Evolutionary conservation across 1,140 invertebrate genomes (phyloP).

Genomic region (Drosophila busckii): DNA sequence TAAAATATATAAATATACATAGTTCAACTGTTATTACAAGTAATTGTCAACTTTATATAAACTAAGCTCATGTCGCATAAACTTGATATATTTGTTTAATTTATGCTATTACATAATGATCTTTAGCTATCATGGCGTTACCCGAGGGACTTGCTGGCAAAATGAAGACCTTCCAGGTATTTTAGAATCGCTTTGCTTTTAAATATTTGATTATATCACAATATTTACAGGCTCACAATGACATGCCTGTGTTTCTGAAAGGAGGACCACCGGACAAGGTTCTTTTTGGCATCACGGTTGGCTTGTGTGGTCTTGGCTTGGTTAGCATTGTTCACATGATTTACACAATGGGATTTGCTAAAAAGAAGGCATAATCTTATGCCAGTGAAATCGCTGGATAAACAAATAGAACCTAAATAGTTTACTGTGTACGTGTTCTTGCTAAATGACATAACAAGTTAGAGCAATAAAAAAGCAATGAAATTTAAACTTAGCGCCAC

Average conservation of each 20-base stretch:
- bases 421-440: too few species aligned
- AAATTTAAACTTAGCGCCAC: too few species aligned
- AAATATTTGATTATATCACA: background rate
- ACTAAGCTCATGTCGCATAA: too few species aligned
- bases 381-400: background rate
- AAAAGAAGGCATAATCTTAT: slow-evolving; percentile 75
- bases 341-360: slow-evolving; percentile 71
- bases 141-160: slow-evolving; percentile 66
- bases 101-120: slow-evolving; percentile 65
- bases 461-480: too few species aligned
- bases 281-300: slow-evolving; percentile 68
- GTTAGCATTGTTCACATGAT: slow-evolving; percentile 61
- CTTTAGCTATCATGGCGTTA: slow-evolving; percentile 55
- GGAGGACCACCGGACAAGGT: slow-evolving; percentile 69
- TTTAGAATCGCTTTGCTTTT: background rate
- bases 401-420: slow-evolving; percentile 22
- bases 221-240: slow-evolving; percentile 54
- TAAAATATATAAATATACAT: too few species aligned
- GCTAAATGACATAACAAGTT: too few species aligned
- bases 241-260: slow-evolving; percentile 71
- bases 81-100: background rate
- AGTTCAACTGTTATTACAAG: too few species aligned
- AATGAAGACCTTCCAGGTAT: slow-evolving; percentile 74
- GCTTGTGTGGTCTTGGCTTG: slow-evolving; percentile 66
- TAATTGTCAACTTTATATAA: too few species aligned